Conservation (phyloP, 1,140 invertebrate species). For the Oedothorax gibbosus region DNA sequence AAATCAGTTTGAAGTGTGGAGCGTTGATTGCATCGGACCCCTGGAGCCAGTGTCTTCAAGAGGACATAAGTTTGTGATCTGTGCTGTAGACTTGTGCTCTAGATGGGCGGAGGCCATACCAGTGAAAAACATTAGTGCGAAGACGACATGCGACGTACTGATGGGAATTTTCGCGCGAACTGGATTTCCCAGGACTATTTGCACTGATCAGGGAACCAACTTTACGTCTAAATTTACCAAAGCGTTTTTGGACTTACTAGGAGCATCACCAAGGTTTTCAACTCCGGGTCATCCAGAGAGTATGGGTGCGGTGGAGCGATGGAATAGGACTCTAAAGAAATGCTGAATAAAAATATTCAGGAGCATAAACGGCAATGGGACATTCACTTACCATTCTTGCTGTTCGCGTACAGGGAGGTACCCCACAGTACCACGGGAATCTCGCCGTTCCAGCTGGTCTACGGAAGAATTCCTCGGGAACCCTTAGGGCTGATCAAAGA, state of each 20-base stretch:
- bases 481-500: too few relatives aligned
- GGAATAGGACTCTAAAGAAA: conserved; percentile 11
- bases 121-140: neutral
- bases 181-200: neutral
- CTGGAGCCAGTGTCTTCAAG: neutral
- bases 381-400: conserved; percentile 2
- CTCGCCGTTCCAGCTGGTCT: neutral
- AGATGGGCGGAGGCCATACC: conserved; percentile 16
- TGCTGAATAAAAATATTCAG: conserved; percentile 19
- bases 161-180: conserved; percentile 1
- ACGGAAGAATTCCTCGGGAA: too few relatives aligned
- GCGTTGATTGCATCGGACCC: neutral
- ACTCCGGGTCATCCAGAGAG: neutral
- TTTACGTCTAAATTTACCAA: neutral
- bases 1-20: neutral
- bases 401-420: neutral
- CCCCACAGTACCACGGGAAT: neutral
- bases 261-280: neutral
- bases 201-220: neutral
- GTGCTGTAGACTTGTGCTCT: neutral
- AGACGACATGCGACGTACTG: neutral
- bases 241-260: neutral
- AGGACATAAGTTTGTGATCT: conserved; percentile 7
- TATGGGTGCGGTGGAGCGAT: conserved; percentile 1
- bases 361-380: conserved; percentile 18